Evolutionary conservation across 2,113 vertebrate species (phyloP).

Genomic region (Pelecanoides urinatrix): DNA sequence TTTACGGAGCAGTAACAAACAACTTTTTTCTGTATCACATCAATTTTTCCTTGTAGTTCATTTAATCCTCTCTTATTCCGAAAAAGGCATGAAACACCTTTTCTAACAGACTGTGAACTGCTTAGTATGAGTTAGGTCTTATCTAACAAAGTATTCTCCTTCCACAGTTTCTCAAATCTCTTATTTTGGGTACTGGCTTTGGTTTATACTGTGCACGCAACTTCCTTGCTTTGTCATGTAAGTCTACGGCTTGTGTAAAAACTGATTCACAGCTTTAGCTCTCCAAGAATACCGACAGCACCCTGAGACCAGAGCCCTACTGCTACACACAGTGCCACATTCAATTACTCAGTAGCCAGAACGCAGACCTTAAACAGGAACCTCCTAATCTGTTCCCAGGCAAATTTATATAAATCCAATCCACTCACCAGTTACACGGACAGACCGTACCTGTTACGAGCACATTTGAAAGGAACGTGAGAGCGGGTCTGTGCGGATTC

Average conservation of each 20-base stretch:
- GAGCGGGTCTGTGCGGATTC: no score
- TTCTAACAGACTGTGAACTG: neutral
- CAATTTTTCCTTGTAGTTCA: neutral
- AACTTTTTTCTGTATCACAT: neutral
- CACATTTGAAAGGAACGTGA: neutral
- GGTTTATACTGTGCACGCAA: neutral
- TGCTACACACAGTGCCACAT: neutral
- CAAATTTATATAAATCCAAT: neutral
- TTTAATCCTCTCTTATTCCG: neutral
- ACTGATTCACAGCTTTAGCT: neutral
- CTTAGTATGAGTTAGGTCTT: neutral
- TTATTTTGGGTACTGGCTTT: neutral
- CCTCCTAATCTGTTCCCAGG: neutral
- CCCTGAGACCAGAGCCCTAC: neutral
- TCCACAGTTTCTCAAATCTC: neutral
- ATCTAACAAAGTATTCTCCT: neutral
- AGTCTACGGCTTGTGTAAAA: neutral
- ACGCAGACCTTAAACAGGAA: neutral
- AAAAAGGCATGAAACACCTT: neutral
- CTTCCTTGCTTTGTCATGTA: neutral
- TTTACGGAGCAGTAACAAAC: neutral
- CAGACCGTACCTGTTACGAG: accelerated
- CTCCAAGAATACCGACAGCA: neutral
- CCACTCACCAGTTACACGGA: neutral
- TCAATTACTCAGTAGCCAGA: neutral